Conservation (phyloP, 2,888 invertebrate species). For the Lepidocyrtoides sp. region DNA sequence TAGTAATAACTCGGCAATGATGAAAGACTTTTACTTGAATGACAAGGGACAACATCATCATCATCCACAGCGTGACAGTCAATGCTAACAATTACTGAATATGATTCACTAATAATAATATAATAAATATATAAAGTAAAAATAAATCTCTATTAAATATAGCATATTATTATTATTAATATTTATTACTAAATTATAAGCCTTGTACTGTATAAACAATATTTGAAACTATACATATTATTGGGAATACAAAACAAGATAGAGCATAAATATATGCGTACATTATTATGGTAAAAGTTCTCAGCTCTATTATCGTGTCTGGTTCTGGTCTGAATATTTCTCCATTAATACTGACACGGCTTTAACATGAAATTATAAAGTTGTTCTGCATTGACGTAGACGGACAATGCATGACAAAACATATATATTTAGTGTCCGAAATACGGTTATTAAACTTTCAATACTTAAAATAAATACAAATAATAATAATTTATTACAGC, state of each 20-base stretch:
- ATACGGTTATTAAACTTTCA: background rate
- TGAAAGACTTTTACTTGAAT: conserved; percentile 74
- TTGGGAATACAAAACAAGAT: conserved; percentile 27
- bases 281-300: background rate
- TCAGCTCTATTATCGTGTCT: background rate
- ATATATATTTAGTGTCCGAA: no score
- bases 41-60: conserved; percentile 60
- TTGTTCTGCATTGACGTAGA: no score
- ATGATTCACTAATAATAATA: conserved; percentile 1
- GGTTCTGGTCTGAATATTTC: background rate
- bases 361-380: conserved; percentile 9
- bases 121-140: background rate
- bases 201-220: background rate
- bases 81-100: conserved; percentile 72
- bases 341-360: background rate
- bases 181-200: no score
- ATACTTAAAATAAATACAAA: background rate
- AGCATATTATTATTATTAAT: no score
- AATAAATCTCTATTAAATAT: background rate
- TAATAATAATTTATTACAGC: background rate
- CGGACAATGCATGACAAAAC: no score
- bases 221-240: conserved; percentile 41
- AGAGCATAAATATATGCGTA: background rate
- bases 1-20: conserved; percentile 68
- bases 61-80: conserved; percentile 43